These are phyloP conservation scores for Hyperopisus bebe DNA, from an alignment of 2,113 vertebrate species.

Conservation along the genomic window DNA sequence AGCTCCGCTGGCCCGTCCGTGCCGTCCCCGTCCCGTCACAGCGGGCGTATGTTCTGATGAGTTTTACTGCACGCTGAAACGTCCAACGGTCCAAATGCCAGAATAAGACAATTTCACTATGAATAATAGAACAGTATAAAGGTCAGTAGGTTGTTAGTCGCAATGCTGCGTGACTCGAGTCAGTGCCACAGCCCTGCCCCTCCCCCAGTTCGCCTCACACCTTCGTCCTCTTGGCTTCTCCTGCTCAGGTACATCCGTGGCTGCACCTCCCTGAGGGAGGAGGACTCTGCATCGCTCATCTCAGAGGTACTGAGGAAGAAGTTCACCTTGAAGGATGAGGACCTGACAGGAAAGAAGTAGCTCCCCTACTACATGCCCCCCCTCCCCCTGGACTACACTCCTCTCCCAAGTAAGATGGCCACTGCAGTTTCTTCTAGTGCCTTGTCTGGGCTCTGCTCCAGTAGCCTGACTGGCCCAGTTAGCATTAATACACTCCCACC, in stretches of 20 bases:
- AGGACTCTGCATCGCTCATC: constrained; percentile 84
- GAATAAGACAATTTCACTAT: neutral
- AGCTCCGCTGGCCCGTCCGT: neutral
- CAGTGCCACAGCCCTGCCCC: neutral
- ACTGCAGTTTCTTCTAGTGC: neutral
- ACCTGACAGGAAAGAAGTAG: constrained; percentile 66
- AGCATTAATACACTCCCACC: neutral
- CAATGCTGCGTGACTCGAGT: neutral
- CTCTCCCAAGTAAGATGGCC: constrained; percentile 50
- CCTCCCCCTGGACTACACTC: constrained; percentile 22
- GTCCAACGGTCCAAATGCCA: neutral
- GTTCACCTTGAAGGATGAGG: constrained; percentile 86
- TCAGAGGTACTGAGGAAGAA: constrained; percentile 89
- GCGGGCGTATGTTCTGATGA: neutral
- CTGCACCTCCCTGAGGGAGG: constrained; percentile 77
- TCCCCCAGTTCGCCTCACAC: neutral
- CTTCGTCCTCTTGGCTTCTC: neutral
- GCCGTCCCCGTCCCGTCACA: neutral
- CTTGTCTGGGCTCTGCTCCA: neutral
- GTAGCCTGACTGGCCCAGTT: neutral
- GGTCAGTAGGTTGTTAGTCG: neutral
- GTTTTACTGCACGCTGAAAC: neutral
- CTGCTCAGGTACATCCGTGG: constrained; percentile 67
- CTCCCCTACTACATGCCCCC: neutral
- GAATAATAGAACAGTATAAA: neutral